A percentile compares a stretch with the other conserved stretches of the same genome.
Conservation (phyloP, 2,113 vertebrate genomes). For the Eulemur rufifrons region DNA sequence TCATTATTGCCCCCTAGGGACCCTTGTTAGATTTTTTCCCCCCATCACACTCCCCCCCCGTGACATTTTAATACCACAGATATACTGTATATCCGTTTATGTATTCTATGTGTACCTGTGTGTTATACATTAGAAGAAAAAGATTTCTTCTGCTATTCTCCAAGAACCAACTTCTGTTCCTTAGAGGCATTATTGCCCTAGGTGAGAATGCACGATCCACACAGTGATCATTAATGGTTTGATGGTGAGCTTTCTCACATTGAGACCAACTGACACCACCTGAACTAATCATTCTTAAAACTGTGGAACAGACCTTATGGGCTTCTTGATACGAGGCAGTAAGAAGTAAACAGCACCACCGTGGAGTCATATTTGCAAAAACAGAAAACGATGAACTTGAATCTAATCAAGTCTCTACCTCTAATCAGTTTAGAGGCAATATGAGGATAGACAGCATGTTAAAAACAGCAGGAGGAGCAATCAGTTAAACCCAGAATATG, state of each 20-base stretch:
- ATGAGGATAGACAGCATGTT: background rate
- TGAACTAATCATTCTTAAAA: background rate
- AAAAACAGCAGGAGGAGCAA: background rate
- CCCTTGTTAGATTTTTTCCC: background rate
- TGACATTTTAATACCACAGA: background rate
- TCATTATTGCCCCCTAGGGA: background rate
- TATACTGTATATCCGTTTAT: background rate
- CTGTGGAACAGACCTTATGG: background rate
- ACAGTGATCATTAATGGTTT: background rate
- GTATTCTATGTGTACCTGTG: background rate
- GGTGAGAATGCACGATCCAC: background rate
- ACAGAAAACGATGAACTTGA: background rate
- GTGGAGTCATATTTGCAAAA: background rate
- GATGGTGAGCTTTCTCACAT: background rate
- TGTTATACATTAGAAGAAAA: background rate
- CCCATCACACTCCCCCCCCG: background rate
- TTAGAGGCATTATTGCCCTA: rapidly evolving
- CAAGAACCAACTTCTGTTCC: background rate
- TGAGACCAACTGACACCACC: background rate
- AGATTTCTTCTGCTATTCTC: background rate
- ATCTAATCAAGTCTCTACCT: background rate
- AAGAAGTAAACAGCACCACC: background rate
- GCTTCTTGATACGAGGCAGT: background rate
- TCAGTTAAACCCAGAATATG: background rate
- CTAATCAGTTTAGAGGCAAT: background rate